Percentiles rank a stretch among this genome's conserved stretches.
Evolutionary conservation across 2,113 vertebrate species (phyloP).

Genomic region (Gasterosteus nipponicus): DNA sequence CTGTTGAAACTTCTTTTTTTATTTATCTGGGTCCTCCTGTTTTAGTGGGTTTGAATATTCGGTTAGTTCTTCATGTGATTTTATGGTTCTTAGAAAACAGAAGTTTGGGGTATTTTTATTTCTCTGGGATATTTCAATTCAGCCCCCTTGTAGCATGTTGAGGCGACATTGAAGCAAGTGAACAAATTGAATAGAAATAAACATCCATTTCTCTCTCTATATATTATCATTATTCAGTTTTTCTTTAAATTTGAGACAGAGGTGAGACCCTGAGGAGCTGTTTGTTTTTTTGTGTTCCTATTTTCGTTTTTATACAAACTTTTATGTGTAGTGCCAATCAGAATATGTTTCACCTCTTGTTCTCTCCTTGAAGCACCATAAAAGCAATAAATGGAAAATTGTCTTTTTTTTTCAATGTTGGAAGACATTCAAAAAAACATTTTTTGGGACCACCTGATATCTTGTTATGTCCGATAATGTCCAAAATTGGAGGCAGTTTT

Average conservation of each 20-base stretch:
- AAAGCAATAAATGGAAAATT: constrained; percentile 97
- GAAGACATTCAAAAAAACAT: constrained; percentile 84
- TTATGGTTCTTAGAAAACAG: constrained; percentile 96
- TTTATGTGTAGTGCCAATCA: constrained; percentile 90
- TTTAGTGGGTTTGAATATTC: constrained; percentile 98
- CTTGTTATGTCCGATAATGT: constrained; percentile 92
- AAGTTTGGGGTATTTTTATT: constrained; percentile 87
- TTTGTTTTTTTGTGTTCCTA: constrained; percentile 81
- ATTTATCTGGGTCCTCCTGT: constrained; percentile 99
- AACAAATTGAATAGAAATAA: constrained; percentile 90
- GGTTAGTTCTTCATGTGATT: constrained; percentile 98
- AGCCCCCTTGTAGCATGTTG: constrained; percentile 99
- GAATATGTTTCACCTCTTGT: constrained; percentile 88
- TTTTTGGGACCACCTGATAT: constrained; percentile 92
- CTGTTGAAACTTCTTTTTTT: constrained; percentile 97
- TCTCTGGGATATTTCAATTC: constrained; percentile 94
- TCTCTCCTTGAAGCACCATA: constrained; percentile 89
- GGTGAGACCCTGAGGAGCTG: constrained; percentile 85
- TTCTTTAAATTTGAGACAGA: constrained; percentile 81
- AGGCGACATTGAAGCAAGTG: constrained; percentile 93
- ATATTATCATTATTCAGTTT: constrained; percentile 90
- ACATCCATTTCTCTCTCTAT: constrained; percentile 88
- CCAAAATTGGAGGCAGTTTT: constrained; percentile 94
- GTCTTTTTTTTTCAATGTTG: constrained; percentile 89
- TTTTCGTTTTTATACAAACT: constrained; percentile 86